phyloP scores from a whole-genome alignment of 2,888 invertebrate genomes.

The Anarsia innoxiella region DNA sequence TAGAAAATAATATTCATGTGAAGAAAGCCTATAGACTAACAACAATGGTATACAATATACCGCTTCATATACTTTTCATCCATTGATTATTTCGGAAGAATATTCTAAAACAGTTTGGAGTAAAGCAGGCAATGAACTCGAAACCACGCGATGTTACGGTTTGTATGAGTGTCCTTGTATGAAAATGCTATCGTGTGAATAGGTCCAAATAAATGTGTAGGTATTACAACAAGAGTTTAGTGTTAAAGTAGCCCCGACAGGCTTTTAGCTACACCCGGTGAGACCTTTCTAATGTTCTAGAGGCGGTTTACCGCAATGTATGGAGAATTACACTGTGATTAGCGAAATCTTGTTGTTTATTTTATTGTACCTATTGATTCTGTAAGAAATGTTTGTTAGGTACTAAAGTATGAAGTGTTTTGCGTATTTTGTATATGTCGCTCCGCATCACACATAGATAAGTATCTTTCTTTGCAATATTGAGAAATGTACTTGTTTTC shows the following conservation, averaged over 20 bases:
- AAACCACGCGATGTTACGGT: background rate
- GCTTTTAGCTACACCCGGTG: slow-evolving; percentile 26
- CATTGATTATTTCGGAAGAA: background rate
- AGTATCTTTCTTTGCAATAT: no score
- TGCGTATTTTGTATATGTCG: no score
- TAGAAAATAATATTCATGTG: slow-evolving; percentile 38
- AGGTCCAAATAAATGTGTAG: slow-evolving; percentile 4
- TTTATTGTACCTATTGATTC: no score
- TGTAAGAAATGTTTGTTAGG: no score
- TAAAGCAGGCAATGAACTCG: background rate
- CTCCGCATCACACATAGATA: no score
- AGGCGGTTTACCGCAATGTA: no score
- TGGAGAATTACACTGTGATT: no score
- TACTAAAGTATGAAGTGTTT: no score
- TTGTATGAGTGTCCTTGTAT: background rate
- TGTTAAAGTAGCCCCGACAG: slow-evolving; percentile 32
- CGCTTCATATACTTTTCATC: background rate
- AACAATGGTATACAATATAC: background rate
- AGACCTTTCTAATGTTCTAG: no score
- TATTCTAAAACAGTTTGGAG: background rate
- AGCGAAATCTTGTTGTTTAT: no score
- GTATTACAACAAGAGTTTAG: slow-evolving; percentile 16
- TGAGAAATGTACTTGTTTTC: no score
- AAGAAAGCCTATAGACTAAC: slow-evolving; percentile 20
- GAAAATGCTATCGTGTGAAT: slow-evolving; percentile 9